A percentile compares a stretch with the other conserved stretches of the same genome.
These are phyloP conservation scores for Phengaris alcon DNA, from an alignment of 2,888 invertebrate species.

Conservation along the genomic window DNA sequence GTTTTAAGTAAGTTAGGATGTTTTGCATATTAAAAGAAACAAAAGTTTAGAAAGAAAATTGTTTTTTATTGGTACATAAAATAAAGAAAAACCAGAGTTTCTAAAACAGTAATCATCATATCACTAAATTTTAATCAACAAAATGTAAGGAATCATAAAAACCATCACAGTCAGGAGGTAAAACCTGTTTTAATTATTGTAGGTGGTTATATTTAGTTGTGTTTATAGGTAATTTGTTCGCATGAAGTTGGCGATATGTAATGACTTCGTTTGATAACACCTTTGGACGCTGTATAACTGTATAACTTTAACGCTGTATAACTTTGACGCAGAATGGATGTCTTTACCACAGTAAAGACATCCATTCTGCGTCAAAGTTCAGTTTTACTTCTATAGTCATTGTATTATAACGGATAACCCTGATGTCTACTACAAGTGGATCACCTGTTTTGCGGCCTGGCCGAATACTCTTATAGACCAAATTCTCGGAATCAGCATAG, in stretches of 20 bases:
- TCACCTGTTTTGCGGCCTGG: constrained; percentile 36
- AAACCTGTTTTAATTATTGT: constrained; percentile 4
- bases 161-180: neutral
- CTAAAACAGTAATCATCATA: too few species aligned
- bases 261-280: neutral
- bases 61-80: too few species aligned
- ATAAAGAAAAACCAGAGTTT: too few species aligned
- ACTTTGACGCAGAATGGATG: too few species aligned
- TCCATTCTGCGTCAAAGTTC: constrained; percentile 7
- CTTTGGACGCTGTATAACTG: constrained; percentile 10
- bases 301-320: too few species aligned
- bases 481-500: constrained; percentile 24
- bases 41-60: too few species aligned
- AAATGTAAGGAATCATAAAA: constrained; percentile 4
- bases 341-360: too few species aligned
- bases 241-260: constrained; percentile 1
- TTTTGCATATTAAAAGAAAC: too few species aligned
- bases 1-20: too few species aligned
- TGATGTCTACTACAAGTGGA: constrained; percentile 30
- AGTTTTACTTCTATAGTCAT: constrained; percentile 4
- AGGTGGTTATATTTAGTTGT: constrained; percentile 1
- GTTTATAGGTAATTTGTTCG: neutral
- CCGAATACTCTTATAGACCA: constrained; percentile 32
- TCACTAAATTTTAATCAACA: too few species aligned
- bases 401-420: neutral